phyloP scores from a whole-genome alignment of 23 tunicate species.

The Halocynthia roretzi region DNA sequence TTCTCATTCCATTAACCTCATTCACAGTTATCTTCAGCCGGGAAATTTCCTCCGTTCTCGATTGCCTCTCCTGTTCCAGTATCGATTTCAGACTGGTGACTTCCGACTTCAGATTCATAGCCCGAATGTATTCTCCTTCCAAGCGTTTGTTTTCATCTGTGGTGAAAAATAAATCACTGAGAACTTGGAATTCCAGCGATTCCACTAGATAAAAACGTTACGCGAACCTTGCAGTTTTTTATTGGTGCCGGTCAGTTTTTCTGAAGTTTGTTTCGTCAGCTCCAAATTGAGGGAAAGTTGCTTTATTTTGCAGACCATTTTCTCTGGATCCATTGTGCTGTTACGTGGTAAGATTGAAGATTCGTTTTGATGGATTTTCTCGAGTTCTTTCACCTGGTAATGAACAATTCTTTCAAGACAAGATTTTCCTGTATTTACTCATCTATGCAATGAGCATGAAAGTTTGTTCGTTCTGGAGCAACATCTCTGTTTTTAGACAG shows the following conservation, averaged over 20 bases:
- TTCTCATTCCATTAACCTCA: conserved; percentile 6
- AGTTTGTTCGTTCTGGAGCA: no score
- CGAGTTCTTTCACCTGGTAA: conserved; percentile 13
- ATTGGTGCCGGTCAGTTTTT: conserved; percentile 15
- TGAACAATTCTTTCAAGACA: no score
- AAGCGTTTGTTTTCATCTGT: conserved; percentile 20
- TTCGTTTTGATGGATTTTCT: conserved; percentile 1
- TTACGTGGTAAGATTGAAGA: conserved; percentile 8
- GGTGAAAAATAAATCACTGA: neutral
- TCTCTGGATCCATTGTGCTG: conserved; percentile 19
- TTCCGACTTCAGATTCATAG: conserved; percentile 10
- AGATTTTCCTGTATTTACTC: no score
- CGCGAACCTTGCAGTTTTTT: conserved; percentile 10
- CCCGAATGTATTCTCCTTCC: conserved; percentile 5
- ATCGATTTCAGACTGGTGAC: neutral
- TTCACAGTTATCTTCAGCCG: neutral
- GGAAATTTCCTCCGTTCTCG: neutral
- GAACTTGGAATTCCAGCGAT: neutral
- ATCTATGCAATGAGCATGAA: no score
- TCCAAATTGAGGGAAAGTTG: conserved; percentile 28
- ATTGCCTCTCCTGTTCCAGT: conserved; percentile 19
- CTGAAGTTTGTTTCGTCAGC: conserved; percentile 21
- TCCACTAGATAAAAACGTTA: neutral
- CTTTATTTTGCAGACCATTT: conserved; percentile 38
- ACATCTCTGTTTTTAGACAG: no score